Base-by-base conservation (phyloP, 2,113 vertebrate genomes). In the Panthera tigris region DNA sequence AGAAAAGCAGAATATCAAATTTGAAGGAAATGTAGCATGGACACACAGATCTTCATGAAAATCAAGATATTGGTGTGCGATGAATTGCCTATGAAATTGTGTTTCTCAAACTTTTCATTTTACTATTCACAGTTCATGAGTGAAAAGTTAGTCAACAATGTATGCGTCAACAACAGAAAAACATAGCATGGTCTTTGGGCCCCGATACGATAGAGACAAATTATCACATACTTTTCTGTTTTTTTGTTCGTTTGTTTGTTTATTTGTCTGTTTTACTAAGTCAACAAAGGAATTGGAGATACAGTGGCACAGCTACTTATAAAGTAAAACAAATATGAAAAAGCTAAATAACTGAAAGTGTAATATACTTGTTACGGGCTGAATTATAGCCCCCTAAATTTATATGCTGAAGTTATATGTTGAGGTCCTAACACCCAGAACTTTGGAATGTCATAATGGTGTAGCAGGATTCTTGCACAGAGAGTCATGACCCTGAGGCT, bases 21-120 rank as follows among this genome's bases (percentile, higher is more conserved):
- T 92, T 91, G 91, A 94, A 39, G 48, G 61, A 93, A 83, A 66
- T 85, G 41, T 63, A 83, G n/a, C 14, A 1, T 65, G 23, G 10
- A 21, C 23, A 69, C 93, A 63, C 13, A 79, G n/a, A 66, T 79
- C 31, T 86, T 82, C 63, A 93, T 97, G 94, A 95, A 95, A 89
- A 89, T 86, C n/a, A 61, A 73, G 6, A 82, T 91, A 86, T 85
- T 87, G 85, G 14, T 73, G 15, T 11, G 16, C 74, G 41, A 76
- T 33, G 5, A 69, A 96, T 89, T 89, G 48, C 31, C 23, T 82
- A 33, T 50, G 61, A 39, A 89, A 89, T 33, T 52, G 2, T 5
- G 65, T 82, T 96, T 83, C 91, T 91, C 71, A 74, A 48, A 55
- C 33, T 48, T 50, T 41, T 87, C 21, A 74, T 86, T 97, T 92